Conservation (phyloP, 2,888 invertebrate species). For the Lasioglossum zephyrum region DNA sequence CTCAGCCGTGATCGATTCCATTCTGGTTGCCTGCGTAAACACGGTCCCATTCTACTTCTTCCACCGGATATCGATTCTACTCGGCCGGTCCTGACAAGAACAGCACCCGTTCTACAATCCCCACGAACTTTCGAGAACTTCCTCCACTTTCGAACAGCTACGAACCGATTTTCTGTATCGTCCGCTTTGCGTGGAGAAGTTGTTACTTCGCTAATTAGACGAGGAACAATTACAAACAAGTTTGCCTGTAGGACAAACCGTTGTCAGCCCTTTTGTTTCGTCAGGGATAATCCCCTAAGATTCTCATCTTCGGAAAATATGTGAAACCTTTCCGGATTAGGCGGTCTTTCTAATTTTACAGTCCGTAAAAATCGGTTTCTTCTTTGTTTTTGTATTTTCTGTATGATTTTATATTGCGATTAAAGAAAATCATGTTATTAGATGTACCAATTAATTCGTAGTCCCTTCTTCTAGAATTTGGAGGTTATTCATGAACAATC, state of each 20-base stretch:
- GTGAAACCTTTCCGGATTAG: neutral
- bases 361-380: neutral
- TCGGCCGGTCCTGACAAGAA: neutral
- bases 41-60: slow-evolving; percentile 5
- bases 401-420: neutral
- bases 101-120: neutral
- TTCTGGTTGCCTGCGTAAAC: slow-evolving; percentile 7
- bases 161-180: neutral
- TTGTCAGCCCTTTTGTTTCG: neutral
- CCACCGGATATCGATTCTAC: neutral
- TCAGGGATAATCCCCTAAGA: neutral
- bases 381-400: neutral
- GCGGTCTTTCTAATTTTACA: neutral
- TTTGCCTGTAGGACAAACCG: neutral
- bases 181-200: neutral
- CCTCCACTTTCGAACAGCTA: neutral
- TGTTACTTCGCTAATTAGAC: slow-evolving; percentile 2
- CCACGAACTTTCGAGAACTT: neutral
- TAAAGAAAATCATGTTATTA: neutral
- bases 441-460: neutral
- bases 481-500: neutral
- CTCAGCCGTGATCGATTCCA: slow-evolving; percentile 10
- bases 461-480: neutral
- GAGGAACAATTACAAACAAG: neutral
- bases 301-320: neutral